These are phyloP conservation scores for Zosterops japonicus DNA, from an alignment of 2,113 vertebrate genomes.

Conservation along the genomic window DNA sequence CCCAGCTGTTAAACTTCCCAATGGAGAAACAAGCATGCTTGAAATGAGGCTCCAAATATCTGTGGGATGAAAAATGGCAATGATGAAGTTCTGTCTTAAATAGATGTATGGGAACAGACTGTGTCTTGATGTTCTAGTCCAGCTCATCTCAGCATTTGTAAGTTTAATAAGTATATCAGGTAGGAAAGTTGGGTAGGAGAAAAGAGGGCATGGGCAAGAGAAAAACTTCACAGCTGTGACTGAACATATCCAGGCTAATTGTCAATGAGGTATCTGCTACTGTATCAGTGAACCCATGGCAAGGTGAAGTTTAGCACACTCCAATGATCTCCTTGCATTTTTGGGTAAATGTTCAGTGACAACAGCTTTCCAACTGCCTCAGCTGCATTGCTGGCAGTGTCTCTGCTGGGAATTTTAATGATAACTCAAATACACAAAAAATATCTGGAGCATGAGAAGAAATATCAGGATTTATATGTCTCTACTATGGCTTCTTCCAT, in stretches of 20 bases:
- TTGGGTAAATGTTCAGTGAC: not conserved
- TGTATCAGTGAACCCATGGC: not conserved
- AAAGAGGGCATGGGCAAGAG: not conserved
- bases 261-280: not conserved
- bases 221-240: not conserved
- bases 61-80: not conserved
- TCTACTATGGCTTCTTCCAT: not conserved
- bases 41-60: not conserved
- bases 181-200: not conserved
- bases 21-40: not conserved
- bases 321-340: not conserved
- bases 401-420: not conserved
- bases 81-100: not conserved
- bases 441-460: not conserved
- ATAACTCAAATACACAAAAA: not conserved
- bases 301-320: not conserved
- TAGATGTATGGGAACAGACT: fast-evolving
- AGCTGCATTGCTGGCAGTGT: not conserved
- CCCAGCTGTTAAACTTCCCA: not conserved
- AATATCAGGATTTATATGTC: not conserved
- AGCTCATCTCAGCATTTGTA: not conserved
- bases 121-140: not conserved
- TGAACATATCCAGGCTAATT: not conserved
- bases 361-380: not conserved
- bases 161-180: not conserved